Evolutionary conservation across 2,888 invertebrate species (phyloP).

Genomic region (Stratiomys singularior): DNA sequence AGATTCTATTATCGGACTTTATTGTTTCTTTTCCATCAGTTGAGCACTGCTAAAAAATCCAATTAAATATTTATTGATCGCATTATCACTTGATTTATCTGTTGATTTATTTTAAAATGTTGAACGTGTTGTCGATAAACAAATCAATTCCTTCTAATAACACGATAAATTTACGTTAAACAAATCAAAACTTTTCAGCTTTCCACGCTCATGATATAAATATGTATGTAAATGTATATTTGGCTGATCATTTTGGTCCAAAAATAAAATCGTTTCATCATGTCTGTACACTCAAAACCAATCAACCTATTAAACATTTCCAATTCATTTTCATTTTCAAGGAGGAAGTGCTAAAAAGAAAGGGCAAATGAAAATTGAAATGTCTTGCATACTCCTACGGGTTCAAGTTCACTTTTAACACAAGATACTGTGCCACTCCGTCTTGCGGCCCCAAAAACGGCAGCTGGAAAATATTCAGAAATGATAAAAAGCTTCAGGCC

Average conservation of each 20-base stretch:
- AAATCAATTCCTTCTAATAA: slow-evolving; percentile 7
- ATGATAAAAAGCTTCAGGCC: not conserved
- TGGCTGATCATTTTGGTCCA: not conserved
- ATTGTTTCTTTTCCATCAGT: too few relatives aligned
- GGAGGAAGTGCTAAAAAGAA: not conserved
- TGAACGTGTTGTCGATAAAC: slow-evolving; percentile 6
- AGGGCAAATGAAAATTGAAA: slow-evolving; percentile 1
- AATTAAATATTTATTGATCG: not conserved
- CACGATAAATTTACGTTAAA: not conserved
- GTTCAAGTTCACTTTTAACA: not conserved
- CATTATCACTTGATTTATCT: slow-evolving; percentile 18
- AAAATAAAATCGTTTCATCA: slow-evolving; percentile 13
- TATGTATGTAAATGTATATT: not conserved
- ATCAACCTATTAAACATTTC: not conserved
- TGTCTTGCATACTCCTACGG: not conserved
- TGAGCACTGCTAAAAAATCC: not conserved
- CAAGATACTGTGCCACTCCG: not conserved
- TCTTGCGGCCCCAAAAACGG: not conserved
- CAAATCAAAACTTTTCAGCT: not conserved
- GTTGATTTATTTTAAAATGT: not conserved
- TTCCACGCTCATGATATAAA: not conserved
- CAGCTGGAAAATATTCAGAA: slow-evolving; percentile 2
- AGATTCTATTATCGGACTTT: too few relatives aligned
- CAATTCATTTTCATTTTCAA: not conserved
- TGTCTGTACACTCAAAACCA: not conserved